Evolutionary conservation across 2,888 invertebrate species (phyloP), one percentile per base, ranked within the genome.

Genomic region (Ennomos erosarius): DNA sequence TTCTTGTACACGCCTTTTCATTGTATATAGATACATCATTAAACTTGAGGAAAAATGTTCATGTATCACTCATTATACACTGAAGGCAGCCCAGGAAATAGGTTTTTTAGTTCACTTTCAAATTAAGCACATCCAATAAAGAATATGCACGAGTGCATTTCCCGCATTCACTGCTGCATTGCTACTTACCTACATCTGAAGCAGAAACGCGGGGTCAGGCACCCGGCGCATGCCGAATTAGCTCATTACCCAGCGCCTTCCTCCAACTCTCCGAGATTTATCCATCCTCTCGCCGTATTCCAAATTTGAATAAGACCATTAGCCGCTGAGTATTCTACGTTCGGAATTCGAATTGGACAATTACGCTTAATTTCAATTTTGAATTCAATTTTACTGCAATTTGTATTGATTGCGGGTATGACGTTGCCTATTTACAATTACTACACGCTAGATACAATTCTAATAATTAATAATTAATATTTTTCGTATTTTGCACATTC

Each of bases 301-400:
- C 75, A 73, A 81, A 84, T 82, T 80, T 81, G 77, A 81, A 84
- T 82, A 79, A 79, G 78, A 73, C 79, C 79, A 84, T 81, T 82
- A 81, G 76, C 74, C 69, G 62, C 60, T 56, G 67, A 70, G 72
- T 75, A 78, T 75, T 73, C 76, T 74, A 65, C 68, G 56, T 67
- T 65, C 68, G 68, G 75, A 75, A 76, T 78, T 75, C 65, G 63
- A 66, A 65, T 66, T 67, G 66, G 64, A 66, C 67, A 68, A 68
- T 70, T 68, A 70, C 61, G 67, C 57, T 67, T 65, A 65, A 69
- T 69, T 65, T 60, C 61, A 66, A 68, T 68, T 66, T 66, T 54
- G 49, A 66, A 64, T 68, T 66, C 59, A 64, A 59, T 60, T 66
- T 64, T 66, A 68, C 60, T 66, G 55, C 63, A 61, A 65, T 64